Percentiles rank a stretch among this genome's conserved stretches.
phyloP scores from a whole-genome alignment of 2,797 vertebrate genomes.

The Mionectes olivaceus region DNA sequence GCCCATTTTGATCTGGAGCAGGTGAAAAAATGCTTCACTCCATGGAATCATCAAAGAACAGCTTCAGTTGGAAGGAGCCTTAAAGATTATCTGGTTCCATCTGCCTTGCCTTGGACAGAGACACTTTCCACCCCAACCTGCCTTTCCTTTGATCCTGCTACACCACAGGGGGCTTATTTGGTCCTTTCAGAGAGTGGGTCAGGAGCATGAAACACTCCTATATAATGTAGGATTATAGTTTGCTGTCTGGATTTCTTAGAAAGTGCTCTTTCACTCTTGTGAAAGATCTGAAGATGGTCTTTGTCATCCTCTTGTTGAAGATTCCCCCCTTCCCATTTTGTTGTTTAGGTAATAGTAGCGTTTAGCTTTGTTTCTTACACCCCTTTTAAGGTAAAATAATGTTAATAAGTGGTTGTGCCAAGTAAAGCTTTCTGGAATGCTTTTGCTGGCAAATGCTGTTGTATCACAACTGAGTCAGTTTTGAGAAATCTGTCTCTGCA shows the following conservation, averaged over 20 bases:
- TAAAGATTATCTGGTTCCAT: not conserved
- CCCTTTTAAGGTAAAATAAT: conserved; percentile 23
- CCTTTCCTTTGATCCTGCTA: not conserved
- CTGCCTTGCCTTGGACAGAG: not conserved
- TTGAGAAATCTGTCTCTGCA: not conserved
- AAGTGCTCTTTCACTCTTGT: not conserved
- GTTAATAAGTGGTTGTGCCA: not conserved
- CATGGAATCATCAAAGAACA: not conserved
- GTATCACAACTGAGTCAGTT: not conserved
- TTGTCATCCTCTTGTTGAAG: not conserved
- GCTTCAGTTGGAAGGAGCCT: not conserved
- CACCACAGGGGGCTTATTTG: not conserved
- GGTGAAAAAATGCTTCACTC: not conserved
- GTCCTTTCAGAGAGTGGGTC: not conserved
- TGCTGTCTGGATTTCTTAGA: not conserved
- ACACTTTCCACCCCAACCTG: not conserved
- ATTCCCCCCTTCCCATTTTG: fast-evolving
- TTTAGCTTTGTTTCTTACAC: not conserved
- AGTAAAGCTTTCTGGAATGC: not conserved
- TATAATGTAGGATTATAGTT: not conserved
- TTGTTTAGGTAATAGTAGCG: not conserved
- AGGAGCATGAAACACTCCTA: not conserved
- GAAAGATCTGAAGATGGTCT: not conserved
- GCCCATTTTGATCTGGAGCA: not conserved
- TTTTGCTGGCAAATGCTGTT: not conserved